Evolutionary conservation across 1,140 invertebrate genomes (phyloP).

Genomic region (Phymorhynchus buccinoides): DNA sequence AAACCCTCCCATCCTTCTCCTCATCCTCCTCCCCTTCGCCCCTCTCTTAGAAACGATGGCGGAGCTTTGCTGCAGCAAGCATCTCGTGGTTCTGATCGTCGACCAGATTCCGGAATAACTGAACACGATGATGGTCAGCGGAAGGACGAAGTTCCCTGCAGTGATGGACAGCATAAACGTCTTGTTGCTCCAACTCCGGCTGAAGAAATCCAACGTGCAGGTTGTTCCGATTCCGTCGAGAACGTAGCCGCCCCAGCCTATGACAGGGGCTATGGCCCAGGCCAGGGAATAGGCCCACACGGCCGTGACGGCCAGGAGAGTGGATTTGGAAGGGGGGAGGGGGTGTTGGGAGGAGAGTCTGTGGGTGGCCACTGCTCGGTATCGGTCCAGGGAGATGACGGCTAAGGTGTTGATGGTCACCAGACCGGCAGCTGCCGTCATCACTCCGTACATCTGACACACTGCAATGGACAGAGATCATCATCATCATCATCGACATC

Average conservation of each 20-base stretch:
- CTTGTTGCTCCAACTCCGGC: conserved; percentile 38
- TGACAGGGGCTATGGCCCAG: conserved; percentile 44
- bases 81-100: conserved; percentile 30
- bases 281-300: conserved; percentile 47
- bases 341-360: conserved; percentile 13
- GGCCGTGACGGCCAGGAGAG: neutral
- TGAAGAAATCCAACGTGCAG: conserved; percentile 56
- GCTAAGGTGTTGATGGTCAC: conserved; percentile 50
- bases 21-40: neutral
- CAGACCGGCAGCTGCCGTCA: conserved; percentile 41
- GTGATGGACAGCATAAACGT: conserved; percentile 46
- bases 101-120: conserved; percentile 44
- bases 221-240: conserved; percentile 52
- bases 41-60: neutral
- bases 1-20: neutral
- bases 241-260: conserved; percentile 54
- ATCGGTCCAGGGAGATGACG: conserved; percentile 49
- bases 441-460: conserved; percentile 44
- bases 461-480: conserved; percentile 31
- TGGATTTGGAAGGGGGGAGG: conserved; percentile 25
- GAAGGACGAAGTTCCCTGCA: conserved; percentile 45
- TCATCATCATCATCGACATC: neutral
- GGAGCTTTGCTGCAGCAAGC: conserved; percentile 30
- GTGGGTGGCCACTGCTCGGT: conserved; percentile 42
- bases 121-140: conserved; percentile 44